These are phyloP conservation scores for Austrolebias charrua DNA, from an alignment of 2,797 vertebrate species.

Conservation along the genomic window DNA sequence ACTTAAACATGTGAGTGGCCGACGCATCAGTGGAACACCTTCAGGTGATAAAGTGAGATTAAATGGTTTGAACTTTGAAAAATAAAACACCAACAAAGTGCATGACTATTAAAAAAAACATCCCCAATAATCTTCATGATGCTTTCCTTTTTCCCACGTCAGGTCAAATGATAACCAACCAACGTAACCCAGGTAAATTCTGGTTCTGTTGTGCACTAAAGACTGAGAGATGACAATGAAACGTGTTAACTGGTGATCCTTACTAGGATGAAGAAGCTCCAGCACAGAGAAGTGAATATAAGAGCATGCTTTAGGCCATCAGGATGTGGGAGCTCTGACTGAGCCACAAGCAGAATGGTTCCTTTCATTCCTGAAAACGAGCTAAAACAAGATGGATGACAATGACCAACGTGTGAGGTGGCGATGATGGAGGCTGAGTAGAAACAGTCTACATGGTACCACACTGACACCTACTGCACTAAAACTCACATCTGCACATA, in stretches of 20 bases:
- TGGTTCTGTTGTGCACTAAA: slow-evolving; percentile 2
- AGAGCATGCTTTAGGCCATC: slow-evolving; percentile 22
- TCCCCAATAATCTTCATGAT: slow-evolving; percentile 7
- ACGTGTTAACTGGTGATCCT: slow-evolving; percentile 9
- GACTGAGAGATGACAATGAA: background rate
- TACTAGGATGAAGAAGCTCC: slow-evolving; percentile 22
- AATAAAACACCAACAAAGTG: background rate
- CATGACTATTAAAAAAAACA: slow-evolving; percentile 5
- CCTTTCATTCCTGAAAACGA: slow-evolving; percentile 37
- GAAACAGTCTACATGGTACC: slow-evolving; percentile 31
- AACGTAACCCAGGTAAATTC: slow-evolving; percentile 7
- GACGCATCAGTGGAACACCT: slow-evolving; percentile 40
- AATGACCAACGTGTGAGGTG: slow-evolving; percentile 47
- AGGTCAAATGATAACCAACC: background rate
- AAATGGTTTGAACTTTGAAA: slow-evolving; percentile 46
- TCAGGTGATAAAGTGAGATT: slow-evolving; percentile 44
- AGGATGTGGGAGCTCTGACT: background rate
- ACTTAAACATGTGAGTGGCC: slow-evolving; percentile 25
- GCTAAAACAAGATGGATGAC: slow-evolving; percentile 69
- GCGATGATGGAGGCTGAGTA: slow-evolving; percentile 56
- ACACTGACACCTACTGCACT: slow-evolving; percentile 76
- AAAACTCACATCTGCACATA: slow-evolving; percentile 13
- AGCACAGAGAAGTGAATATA: slow-evolving; percentile 13
- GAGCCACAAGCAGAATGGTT: slow-evolving; percentile 19
- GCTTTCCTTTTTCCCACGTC: background rate